Evolutionary conservation across 2,888 invertebrate genomes (phyloP).

Genomic region (Cataglyphis rosenhaueri): DNA sequence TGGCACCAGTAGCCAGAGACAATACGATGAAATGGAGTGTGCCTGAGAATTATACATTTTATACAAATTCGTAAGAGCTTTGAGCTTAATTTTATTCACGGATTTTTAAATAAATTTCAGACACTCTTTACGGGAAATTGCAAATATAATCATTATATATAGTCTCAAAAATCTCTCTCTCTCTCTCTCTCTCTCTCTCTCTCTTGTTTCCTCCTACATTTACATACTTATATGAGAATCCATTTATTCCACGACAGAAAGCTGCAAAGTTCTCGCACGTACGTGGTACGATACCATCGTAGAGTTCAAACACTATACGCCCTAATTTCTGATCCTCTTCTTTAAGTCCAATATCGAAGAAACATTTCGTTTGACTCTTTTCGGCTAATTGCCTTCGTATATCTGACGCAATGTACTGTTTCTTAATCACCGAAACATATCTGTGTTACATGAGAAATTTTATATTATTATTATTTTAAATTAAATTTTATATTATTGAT

Average conservation of each 20-base stretch:
- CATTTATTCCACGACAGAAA: constrained; percentile 80
- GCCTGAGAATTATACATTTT: constrained; percentile 63
- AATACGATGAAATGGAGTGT: constrained; percentile 87
- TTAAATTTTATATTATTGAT: too few relatives aligned
- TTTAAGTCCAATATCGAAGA: constrained; percentile 80
- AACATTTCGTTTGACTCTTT: constrained; percentile 76
- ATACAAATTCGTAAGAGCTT: neutral
- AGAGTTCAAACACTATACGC: constrained; percentile 83
- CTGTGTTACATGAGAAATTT: constrained; percentile 10
- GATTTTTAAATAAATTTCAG: neutral
- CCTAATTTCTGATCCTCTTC: constrained; percentile 78
- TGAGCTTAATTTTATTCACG: neutral
- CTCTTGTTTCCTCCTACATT: constrained; percentile 88
- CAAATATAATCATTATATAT: neutral
- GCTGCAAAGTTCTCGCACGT: constrained; percentile 83
- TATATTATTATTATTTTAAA: neutral
- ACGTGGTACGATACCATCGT: constrained; percentile 81
- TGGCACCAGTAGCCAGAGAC: constrained; percentile 87
- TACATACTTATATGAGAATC: constrained; percentile 82
- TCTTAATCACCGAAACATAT: constrained; percentile 16
- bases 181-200: constrained; percentile 87
- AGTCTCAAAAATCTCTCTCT: neutral
- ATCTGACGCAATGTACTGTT: neutral
- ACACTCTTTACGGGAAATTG: neutral
- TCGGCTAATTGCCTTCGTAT: neutral